Percentiles rank a stretch among this genome's conserved stretches.
Conservation (phyloP, 2,888 invertebrate species). For the Podabrus alpinus region DNA sequence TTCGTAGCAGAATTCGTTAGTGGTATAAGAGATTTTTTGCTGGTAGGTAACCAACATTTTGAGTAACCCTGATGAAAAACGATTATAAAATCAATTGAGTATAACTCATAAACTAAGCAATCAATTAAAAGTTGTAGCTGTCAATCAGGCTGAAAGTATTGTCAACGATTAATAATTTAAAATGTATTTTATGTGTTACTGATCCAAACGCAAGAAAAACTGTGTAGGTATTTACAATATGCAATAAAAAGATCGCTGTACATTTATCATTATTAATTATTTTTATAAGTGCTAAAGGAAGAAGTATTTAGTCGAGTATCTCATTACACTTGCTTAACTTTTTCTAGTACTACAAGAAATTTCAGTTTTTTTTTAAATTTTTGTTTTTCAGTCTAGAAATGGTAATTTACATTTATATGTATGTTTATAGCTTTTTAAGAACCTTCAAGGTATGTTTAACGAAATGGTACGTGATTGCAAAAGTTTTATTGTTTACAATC, state of each 20-base stretch:
- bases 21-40: background rate
- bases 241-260: slow-evolving; percentile 26
- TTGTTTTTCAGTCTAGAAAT: slow-evolving; percentile 5
- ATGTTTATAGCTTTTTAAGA: background rate
- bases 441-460: background rate
- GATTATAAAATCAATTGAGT: slow-evolving; percentile 22
- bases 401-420: slow-evolving; percentile 1
- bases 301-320: background rate
- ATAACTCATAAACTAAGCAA: slow-evolving; percentile 30
- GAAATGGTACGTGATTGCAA: slow-evolving; percentile 11
- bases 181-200: slow-evolving; percentile 28
- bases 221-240: slow-evolving; percentile 29
- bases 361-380: background rate
- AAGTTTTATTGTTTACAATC: slow-evolving; percentile 16
- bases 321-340: background rate
- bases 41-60: slow-evolving; percentile 7
- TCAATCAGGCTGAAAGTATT: slow-evolving; percentile 33
- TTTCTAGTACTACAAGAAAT: background rate
- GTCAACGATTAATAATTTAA: slow-evolving; percentile 31
- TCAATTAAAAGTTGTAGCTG: slow-evolving; percentile 33
- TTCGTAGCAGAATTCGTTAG: no score
- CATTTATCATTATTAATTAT: slow-evolving; percentile 26
- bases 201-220: slow-evolving; percentile 23
- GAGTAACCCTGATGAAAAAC: slow-evolving; percentile 11
- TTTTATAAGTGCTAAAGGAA: slow-evolving; percentile 6